Evolutionary conservation across 2,888 invertebrate genomes (phyloP).

Genomic region (Pandemis cinnamomeana): DNA sequence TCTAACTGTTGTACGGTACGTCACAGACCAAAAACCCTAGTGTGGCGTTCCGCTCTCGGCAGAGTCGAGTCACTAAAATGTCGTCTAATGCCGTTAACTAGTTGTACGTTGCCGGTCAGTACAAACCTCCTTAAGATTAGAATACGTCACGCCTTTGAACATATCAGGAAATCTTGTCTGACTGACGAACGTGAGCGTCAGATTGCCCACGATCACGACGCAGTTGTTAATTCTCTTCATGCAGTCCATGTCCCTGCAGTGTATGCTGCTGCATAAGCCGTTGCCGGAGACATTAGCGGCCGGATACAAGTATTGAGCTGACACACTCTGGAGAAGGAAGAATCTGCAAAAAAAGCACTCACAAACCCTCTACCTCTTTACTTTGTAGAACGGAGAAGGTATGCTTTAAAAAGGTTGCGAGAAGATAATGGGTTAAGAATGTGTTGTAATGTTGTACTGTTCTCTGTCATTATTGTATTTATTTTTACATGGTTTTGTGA

Average conservation of each 20-base stretch:
- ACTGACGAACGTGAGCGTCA: slow-evolving; percentile 89
- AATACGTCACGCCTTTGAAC: slow-evolving; percentile 85
- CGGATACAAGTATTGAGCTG: slow-evolving; percentile 22
- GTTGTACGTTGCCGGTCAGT: background rate
- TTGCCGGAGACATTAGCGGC: background rate
- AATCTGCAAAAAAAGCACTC: slow-evolving; percentile 13
- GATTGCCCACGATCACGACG: slow-evolving; percentile 90
- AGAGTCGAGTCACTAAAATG: no score
- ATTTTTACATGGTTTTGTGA: no score
- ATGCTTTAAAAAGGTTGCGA: no score
- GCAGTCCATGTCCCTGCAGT: slow-evolving; percentile 18
- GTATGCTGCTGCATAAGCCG: slow-evolving; percentile 26
- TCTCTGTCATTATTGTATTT: no score
- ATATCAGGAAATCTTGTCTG: slow-evolving; percentile 54
- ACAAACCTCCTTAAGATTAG: slow-evolving; percentile 87
- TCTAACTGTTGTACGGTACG: no score
- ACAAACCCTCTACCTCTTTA: background rate
- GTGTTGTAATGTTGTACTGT: no score
- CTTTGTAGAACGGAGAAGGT: no score
- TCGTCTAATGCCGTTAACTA: no score
- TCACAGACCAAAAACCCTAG: no score
- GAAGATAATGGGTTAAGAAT: no score
- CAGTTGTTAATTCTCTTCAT: slow-evolving; percentile 57
- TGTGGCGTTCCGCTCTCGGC: no score
- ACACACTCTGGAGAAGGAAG: slow-evolving; percentile 9